Percentiles rank a stretch among this genome's conserved stretches.
These are phyloP conservation scores for Macroglossus sobrinus DNA, from an alignment of 2,113 vertebrate species.

Conservation along the genomic window DNA sequence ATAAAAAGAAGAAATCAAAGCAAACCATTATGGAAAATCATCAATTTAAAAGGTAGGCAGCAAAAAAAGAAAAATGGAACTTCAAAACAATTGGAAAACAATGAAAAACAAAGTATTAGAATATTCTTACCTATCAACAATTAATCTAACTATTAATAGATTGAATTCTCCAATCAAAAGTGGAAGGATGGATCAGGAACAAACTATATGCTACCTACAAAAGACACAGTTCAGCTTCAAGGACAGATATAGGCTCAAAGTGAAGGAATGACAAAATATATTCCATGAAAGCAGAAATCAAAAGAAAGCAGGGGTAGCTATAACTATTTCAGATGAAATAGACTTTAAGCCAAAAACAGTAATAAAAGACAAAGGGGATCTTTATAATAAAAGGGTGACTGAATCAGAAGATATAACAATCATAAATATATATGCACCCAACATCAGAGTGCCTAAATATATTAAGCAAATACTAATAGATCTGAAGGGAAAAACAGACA, in stretches of 20 bases:
- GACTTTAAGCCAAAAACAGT: neutral
- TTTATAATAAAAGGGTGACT: neutral
- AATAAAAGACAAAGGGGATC: neutral
- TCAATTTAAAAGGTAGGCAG: neutral
- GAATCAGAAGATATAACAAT: neutral
- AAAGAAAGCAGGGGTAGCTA: neutral
- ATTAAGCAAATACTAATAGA: neutral
- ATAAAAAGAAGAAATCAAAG: neutral
- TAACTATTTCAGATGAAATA: neutral
- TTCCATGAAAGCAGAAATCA: neutral
- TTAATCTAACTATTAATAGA: neutral
- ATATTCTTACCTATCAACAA: neutral
- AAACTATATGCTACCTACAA: neutral
- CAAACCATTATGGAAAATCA: neutral
- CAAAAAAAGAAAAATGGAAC: neutral
- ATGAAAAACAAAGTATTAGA: neutral
- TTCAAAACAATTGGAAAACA: neutral
- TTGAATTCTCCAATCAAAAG: neutral
- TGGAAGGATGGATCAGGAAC: neutral
- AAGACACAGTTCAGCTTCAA: neutral
- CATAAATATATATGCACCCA: neutral
- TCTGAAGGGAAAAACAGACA: neutral
- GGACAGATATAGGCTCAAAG: neutral
- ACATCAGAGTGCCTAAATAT: neutral
- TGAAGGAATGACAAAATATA: neutral